Conservation (phyloP, 2,113 vertebrate species). For the Pollachius pollachius region DNA sequence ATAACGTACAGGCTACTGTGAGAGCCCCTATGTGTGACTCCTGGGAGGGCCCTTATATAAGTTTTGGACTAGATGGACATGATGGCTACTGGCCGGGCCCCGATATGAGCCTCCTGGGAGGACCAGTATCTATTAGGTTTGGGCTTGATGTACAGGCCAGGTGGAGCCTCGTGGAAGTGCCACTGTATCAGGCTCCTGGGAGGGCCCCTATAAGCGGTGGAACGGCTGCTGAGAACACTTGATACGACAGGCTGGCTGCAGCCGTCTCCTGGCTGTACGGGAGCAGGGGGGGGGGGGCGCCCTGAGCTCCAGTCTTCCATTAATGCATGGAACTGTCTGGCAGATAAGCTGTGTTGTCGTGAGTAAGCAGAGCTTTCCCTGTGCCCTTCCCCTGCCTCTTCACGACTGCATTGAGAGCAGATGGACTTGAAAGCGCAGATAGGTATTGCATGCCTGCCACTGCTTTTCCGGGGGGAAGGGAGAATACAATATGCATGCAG, state of each 20-base stretch:
- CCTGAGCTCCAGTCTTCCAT: constrained; percentile 28
- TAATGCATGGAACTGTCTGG: constrained; percentile 52
- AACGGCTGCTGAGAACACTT: constrained; percentile 20
- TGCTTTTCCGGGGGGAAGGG: constrained; percentile 5
- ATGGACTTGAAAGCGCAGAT: constrained; percentile 29
- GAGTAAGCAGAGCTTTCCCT: constrained; percentile 22
- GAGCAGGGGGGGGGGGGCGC: constrained; percentile 17
- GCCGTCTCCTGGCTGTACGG: constrained; percentile 17
- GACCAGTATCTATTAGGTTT: too few relatives aligned
- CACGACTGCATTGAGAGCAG: constrained; percentile 31
- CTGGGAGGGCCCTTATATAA: too few relatives aligned
- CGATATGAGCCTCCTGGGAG: too few relatives aligned
- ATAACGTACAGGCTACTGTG: too few relatives aligned
- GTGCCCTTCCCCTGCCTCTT: constrained; percentile 16
- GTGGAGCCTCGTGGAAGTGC: too few relatives aligned
- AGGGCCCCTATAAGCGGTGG: constrained; percentile 6
- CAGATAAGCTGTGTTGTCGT: constrained; percentile 42
- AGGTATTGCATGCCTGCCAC: constrained; percentile 19
- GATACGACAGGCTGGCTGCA: constrained; percentile 20
- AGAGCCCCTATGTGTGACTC: too few relatives aligned
- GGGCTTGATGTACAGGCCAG: too few relatives aligned
- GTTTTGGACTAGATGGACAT: too few relatives aligned
- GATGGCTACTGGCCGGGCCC: too few relatives aligned
- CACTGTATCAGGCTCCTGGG: not conserved
- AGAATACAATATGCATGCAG: constrained; percentile 10